Base-by-base conservation (phyloP, 2,113 vertebrate genomes). In the Anolis carolinensis region DNA sequence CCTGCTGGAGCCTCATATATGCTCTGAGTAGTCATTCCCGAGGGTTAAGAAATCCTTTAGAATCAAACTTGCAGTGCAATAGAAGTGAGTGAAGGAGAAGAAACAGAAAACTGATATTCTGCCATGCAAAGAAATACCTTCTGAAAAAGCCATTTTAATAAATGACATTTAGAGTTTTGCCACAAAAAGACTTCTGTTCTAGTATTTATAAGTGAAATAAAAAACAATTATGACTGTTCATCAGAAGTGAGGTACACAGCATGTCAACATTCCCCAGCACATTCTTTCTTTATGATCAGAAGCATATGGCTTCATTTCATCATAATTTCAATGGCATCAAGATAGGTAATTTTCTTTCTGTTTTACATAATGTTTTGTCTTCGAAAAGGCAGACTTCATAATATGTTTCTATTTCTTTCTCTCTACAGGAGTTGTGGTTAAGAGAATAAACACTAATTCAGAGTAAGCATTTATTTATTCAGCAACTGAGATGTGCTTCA, bases 401-500 rank as follows among this genome's bases (percentile, higher is more conserved):
- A 80, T 48, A 72, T 13, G 52, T 68, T 44, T 44, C 39, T 44
- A 14, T 62, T 59, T 21, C 52, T 63, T 44, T 21, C 65, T 79
- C 52, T 20, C n/a, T 34, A 25, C 68, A 48, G 4, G 65, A 73
- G 63, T 74, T 78, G 63, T 65, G 78, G 79, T 80, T 73, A 25
- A 73, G 25, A 86, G 9, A 36, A 73, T 63, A 86, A 86, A 73
- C 5, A 20, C 80, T 65, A 89, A 87, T n/a, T 83, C 11, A 50
- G 74, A 88, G 21, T 27, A 72, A 83, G 82, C 52, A 85, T 55
- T 80, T 59, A 85, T 55, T 80, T 63, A 78, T 36, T 83, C 48
- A 30, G 67, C 63, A 71, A 25, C 63, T 1, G 72, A 76, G 81
- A 76, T 30, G 0, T 78, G 75, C 0, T 32, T 7, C 75, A 84